These are phyloP conservation scores for Clanis bilineata DNA, from an alignment of 2,888 invertebrate species.

Conservation along the genomic window DNA sequence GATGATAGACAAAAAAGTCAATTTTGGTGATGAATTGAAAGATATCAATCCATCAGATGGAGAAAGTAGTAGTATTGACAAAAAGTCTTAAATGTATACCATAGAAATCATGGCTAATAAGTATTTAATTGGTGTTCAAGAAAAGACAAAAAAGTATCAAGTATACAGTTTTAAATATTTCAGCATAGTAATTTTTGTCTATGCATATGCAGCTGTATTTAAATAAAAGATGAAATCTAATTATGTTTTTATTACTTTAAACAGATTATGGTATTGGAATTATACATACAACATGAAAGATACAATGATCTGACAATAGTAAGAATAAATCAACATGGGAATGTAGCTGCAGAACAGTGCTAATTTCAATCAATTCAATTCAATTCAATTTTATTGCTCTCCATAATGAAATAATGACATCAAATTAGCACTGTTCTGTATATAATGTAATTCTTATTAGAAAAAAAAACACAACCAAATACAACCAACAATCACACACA, in stretches of 20 bases:
- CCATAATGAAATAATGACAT: no score
- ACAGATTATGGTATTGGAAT: background rate
- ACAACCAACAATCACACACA: no score
- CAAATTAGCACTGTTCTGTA: no score
- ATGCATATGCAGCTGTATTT: slow-evolving; percentile 14
- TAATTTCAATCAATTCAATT: no score
- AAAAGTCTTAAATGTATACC: slow-evolving; percentile 65
- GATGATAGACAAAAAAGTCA: slow-evolving; percentile 48
- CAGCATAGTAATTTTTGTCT: slow-evolving; percentile 9
- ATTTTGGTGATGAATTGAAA: slow-evolving; percentile 53
- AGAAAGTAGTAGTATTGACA: slow-evolving; percentile 59
- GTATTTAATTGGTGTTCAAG: slow-evolving; percentile 7
- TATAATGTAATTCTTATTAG: no score
- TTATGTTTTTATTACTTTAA: background rate
- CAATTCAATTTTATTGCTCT: no score
- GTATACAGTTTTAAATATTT: slow-evolving; percentile 12
- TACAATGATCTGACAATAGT: background rate
- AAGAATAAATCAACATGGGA: no score
- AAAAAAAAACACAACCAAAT: no score
- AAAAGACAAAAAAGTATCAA: slow-evolving; percentile 17
- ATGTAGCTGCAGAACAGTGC: no score
- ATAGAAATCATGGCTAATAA: background rate
- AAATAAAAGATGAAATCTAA: background rate
- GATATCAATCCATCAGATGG: slow-evolving; percentile 43
- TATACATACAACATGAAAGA: no score